phyloP scores from a whole-genome alignment of 2,113 vertebrate genomes.

The Laterallus jamaicensis region DNA sequence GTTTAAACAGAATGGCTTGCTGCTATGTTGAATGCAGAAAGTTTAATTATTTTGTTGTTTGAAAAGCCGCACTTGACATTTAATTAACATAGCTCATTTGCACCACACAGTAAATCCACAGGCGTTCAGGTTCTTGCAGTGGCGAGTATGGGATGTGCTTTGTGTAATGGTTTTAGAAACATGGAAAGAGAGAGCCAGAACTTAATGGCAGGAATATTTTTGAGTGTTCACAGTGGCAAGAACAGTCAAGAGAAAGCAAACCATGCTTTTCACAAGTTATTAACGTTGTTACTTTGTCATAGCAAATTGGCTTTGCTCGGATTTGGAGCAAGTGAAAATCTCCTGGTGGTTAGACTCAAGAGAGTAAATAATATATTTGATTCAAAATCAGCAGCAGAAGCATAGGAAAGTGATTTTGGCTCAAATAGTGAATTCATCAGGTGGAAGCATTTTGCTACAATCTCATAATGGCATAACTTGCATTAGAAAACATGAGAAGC shows the following conservation, averaged over 20 bases:
- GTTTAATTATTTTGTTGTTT: background rate
- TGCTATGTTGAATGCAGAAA: conserved; percentile 12
- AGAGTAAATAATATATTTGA: background rate
- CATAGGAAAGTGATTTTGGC: background rate
- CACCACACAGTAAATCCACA: background rate
- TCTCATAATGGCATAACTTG: background rate
- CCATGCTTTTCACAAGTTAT: background rate
- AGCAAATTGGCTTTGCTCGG: background rate
- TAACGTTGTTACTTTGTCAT: background rate
- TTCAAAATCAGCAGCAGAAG: background rate
- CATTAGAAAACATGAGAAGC: background rate
- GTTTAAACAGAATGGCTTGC: background rate
- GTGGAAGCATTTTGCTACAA: background rate
- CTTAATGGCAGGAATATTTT: background rate
- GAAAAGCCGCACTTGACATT: background rate
- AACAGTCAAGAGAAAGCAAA: background rate
- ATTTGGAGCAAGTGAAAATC: background rate
- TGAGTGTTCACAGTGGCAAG: background rate
- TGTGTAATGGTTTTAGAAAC: background rate
- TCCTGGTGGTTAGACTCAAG: background rate
- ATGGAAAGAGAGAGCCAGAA: background rate
- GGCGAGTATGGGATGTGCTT: background rate
- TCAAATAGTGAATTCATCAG: background rate
- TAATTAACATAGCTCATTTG: background rate
- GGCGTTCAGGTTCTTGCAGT: background rate